A percentile compares a stretch with the other conserved stretches of the same genome.
These are phyloP conservation scores for Cordylochernes scorpioides DNA, from an alignment of 2,888 invertebrate genomes.

Conservation along the genomic window DNA sequence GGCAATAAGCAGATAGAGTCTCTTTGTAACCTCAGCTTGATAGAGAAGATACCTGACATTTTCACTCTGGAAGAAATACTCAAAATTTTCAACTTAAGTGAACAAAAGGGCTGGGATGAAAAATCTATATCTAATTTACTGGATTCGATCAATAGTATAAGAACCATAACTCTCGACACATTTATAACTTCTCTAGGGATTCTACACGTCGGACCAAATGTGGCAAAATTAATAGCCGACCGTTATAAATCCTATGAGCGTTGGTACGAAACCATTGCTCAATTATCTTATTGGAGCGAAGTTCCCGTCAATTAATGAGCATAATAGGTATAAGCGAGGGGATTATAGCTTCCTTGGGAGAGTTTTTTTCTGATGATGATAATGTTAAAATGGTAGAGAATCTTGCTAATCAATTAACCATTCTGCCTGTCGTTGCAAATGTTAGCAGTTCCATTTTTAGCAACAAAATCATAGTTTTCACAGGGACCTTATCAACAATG, in stretches of 20 bases:
- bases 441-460: too few relatives aligned
- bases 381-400: constrained; percentile 1
- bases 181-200: background rate
- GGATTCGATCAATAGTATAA: background rate
- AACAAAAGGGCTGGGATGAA: background rate
- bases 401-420: background rate
- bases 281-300: background rate
- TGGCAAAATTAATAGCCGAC: background rate
- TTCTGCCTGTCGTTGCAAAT: too few relatives aligned
- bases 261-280: constrained; percentile 1
- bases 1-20: constrained; percentile 1
- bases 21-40: constrained; percentile 1
- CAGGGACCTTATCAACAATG: too few relatives aligned
- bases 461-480: too few relatives aligned
- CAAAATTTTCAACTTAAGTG: constrained; percentile 1
- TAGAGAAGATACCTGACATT: constrained; percentile 1
- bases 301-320: constrained; percentile 1
- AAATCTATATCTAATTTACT: background rate
- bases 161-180: background rate
- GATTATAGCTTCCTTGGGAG: background rate
- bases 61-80: constrained; percentile 1
- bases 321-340: background rate
- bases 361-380: constrained; percentile 1
- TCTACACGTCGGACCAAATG: background rate
- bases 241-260: constrained; percentile 1